Evolutionary conservation across 1,140 invertebrate species (phyloP).

Genomic region (Drosophila seguyi): DNA sequence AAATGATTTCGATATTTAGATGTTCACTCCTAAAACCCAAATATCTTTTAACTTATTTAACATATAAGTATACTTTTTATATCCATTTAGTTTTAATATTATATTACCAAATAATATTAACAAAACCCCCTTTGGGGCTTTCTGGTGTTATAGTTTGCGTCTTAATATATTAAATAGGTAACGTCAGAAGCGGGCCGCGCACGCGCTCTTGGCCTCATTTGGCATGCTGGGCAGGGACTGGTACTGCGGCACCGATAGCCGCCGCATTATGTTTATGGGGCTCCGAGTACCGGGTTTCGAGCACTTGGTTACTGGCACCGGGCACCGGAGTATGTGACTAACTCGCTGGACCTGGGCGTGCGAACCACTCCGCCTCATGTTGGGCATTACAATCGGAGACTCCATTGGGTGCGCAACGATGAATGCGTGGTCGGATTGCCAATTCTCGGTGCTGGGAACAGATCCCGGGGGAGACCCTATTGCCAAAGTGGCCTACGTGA

Average conservation of each 20-base stretch:
- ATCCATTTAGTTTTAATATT: neutral
- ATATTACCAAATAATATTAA: neutral
- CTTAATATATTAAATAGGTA: conserved; percentile 20
- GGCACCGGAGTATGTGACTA: conserved; percentile 41
- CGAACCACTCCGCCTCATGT: conserved; percentile 52
- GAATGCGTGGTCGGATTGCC: conserved; percentile 36
- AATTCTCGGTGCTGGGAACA: conserved; percentile 14
- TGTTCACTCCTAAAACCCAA: neutral
- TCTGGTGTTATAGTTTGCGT: conserved; percentile 11
- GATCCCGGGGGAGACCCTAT: conserved; percentile 22
- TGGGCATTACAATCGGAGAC: conserved; percentile 49
- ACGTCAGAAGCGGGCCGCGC: conserved; percentile 56
- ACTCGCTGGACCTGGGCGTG: conserved; percentile 53
- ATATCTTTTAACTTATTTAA: too few relatives aligned
- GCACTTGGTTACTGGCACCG: conserved; percentile 6
- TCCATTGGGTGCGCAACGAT: conserved; percentile 27
- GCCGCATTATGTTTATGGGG: conserved; percentile 46
- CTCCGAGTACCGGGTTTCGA: conserved; percentile 1
- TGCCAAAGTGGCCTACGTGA: conserved; percentile 55
- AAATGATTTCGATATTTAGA: neutral
- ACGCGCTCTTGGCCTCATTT: conserved; percentile 65
- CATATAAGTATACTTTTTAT: too few relatives aligned
- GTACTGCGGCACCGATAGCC: conserved; percentile 22
- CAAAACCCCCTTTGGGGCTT: neutral
- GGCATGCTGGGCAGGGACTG: conserved; percentile 45